Base-by-base conservation (phyloP, 2,113 vertebrate species). In the Phasianus colchicus region DNA sequence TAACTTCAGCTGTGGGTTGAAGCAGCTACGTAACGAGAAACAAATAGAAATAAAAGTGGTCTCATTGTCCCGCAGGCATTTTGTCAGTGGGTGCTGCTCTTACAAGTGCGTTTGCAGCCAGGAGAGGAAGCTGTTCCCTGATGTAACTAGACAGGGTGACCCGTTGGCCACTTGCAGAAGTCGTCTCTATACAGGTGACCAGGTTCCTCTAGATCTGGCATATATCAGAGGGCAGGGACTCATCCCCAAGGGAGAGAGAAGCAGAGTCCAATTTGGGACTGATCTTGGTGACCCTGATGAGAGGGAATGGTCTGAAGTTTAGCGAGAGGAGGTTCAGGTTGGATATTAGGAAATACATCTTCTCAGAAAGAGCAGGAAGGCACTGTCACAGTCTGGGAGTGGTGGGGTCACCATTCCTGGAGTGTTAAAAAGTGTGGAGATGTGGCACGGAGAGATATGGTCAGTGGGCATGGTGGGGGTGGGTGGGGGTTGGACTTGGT, bases 1-100 rank as follows among this genome's bases (percentile, higher is more conserved):
- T 96, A 67, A 45, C 75, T 90, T 91, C 74, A 87, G 60, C 69
- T 73, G 45, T 57, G n/a, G 78, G 61, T 30, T 84, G 69, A 88
- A 70, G 82, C 42, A 1, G 5, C 71, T 47, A 47, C 3, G 2
- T 66, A 55, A 43, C 0, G 5, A 27, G 55, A 89, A 94, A 65
- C 40, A 67, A 83, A 67, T 2, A 12, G 14, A 92, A 75, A 60
- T 40, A 38, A 52, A 52, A 64, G 47, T 25, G 21, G 65, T 45
- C 47, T 58, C 2, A 0, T 6, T 50, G n/a, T 72, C 45, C 78
- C 15, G 1, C 29, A 42, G 13, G 34, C 4, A 4, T 54, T 63
- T 66, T 55, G 48, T 50, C 25, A 29, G 34, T 48, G 60, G 4
- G 25, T 14, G 1, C 19, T 30, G 36, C 34, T 10, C 11, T 42